Percentiles rank a stretch among this genome's conserved stretches.
Conservation (phyloP, 2,888 invertebrate species). For the Epinotia ramella region DNA sequence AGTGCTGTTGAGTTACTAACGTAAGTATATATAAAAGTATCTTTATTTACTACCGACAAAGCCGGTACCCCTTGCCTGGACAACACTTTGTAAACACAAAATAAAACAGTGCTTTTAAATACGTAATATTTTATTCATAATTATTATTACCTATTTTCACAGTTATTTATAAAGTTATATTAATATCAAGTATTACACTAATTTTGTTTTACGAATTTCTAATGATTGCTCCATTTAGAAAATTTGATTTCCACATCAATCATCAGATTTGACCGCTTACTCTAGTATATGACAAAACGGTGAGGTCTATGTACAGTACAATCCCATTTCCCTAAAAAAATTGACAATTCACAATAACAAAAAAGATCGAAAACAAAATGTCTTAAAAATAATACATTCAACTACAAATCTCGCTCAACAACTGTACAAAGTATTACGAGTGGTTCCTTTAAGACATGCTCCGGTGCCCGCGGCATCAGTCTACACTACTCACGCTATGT, state of each 20-base stretch:
- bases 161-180: constrained; percentile 87
- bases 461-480: constrained; percentile 75
- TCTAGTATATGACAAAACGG: constrained; percentile 81
- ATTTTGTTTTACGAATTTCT: constrained; percentile 83
- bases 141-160: constrained; percentile 86
- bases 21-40: background rate
- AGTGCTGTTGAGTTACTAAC: background rate
- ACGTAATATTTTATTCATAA: constrained; percentile 86
- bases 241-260: constrained; percentile 84
- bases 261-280: constrained; percentile 80
- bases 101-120: constrained; percentile 78
- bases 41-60: background rate
- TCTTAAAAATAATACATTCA: constrained; percentile 81
- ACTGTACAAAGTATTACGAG: constrained; percentile 84
- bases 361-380: constrained; percentile 76
- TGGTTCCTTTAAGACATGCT: constrained; percentile 81
- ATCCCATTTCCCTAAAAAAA: constrained; percentile 90
- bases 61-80: background rate
- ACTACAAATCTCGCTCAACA: constrained; percentile 82
- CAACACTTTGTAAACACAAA: constrained; percentile 49
- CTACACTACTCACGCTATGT: constrained; percentile 71
- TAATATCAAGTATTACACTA: constrained; percentile 86
- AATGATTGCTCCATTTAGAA: constrained; percentile 85
- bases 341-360: constrained; percentile 89
- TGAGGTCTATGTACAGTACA: constrained; percentile 87